Conservation (phyloP, 64 coral and sea anemone species). For the Hydrozoanthus tunicans region DNA sequence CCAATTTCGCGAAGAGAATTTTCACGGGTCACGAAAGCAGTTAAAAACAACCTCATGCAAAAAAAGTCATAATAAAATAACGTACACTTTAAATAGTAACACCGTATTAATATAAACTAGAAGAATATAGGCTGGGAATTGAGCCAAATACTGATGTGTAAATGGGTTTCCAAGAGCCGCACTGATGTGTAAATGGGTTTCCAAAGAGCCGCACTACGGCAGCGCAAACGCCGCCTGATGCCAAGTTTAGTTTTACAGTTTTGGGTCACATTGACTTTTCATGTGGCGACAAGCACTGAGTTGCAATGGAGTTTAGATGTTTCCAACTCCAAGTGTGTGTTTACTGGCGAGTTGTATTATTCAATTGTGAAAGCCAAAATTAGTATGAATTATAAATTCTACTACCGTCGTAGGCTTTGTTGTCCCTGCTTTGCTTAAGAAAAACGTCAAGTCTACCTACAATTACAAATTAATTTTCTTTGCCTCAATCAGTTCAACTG, state of each 20-base stretch:
- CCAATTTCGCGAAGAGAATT: not conserved
- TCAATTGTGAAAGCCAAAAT: too few relatives aligned
- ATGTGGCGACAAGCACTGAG: too few relatives aligned
- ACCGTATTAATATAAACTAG: not conserved
- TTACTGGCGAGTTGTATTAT: too few relatives aligned
- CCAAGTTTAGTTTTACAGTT: not conserved
- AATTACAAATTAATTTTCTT: too few relatives aligned
- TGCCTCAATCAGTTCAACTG: too few relatives aligned
- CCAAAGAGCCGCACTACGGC: not conserved
- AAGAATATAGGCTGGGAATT: not conserved
- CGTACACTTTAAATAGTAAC: not conserved
- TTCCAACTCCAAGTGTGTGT: too few relatives aligned
- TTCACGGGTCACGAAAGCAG: not conserved
- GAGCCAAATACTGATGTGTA: not conserved
- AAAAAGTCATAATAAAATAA: conserved; percentile 1
- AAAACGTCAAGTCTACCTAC: too few relatives aligned
- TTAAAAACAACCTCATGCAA: not conserved
- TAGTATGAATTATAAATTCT: too few relatives aligned
- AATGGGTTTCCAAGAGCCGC: not conserved
- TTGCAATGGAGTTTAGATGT: too few relatives aligned
- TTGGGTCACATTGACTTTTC: not conserved
- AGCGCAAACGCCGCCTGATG: not conserved
- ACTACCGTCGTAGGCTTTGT: too few relatives aligned
- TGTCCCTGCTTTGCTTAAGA: too few relatives aligned
- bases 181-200: not conserved